These are phyloP conservation scores for Electrona antarctica DNA, from an alignment of 2,113 vertebrate genomes.

Conservation along the genomic window DNA sequence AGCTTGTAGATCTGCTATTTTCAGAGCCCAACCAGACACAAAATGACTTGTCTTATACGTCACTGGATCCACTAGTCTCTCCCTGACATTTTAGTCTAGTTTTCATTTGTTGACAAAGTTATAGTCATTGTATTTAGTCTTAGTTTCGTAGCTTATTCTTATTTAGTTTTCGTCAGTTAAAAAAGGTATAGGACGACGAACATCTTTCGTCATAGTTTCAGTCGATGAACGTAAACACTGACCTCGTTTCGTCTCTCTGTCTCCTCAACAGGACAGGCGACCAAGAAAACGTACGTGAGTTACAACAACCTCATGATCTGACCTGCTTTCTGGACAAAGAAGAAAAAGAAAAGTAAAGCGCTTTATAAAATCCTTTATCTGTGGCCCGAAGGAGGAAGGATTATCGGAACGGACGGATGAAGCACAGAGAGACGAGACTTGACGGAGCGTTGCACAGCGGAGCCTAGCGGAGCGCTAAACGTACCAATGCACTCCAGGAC, in stretches of 20 bases:
- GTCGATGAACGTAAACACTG: no score
- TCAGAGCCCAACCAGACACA: no score
- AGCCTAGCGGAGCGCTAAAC: conserved; percentile 47
- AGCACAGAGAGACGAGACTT: conserved; percentile 9
- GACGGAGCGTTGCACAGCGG: conserved; percentile 34
- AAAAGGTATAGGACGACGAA: no score
- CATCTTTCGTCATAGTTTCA: no score
- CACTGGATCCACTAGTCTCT: no score
- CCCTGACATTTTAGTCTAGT: no score
- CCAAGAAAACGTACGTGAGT: conserved; percentile 79
- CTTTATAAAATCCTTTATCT: not conserved
- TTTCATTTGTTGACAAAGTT: no score
- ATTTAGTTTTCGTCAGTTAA: no score
- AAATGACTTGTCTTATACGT: no score
- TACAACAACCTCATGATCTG: conserved; percentile 81
- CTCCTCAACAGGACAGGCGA: conserved; percentile 71
- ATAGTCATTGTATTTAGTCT: no score
- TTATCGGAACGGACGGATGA: not conserved
- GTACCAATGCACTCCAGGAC: conserved; percentile 67
- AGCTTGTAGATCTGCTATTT: no score
- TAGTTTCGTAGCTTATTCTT: no score
- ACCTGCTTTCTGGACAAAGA: conserved; percentile 44
- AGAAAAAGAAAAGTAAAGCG: not conserved
- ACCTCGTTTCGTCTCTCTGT: not conserved
- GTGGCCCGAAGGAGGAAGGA: not conserved